Evolutionary conservation across 2,888 invertebrate species (phyloP).

Genomic region (Drosophila fungiperda): DNA sequence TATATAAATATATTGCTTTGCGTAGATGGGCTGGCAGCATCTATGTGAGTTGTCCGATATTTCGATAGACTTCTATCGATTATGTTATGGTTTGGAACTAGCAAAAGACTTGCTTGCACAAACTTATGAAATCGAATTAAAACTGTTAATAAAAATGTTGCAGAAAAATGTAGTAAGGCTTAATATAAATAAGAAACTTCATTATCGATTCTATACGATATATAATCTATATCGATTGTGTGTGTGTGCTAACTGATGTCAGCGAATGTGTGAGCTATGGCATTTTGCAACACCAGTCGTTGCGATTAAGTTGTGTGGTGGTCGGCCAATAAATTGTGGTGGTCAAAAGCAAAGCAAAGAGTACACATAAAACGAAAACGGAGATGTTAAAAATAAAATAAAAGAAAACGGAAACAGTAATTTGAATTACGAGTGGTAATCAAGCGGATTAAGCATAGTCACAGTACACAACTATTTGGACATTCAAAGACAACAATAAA

Average conservation of each 20-base stretch:
- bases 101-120: background rate
- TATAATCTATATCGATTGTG: constrained; percentile 1
- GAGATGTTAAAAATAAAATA: constrained; percentile 70
- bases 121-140: background rate
- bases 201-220: constrained; percentile 13
- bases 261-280: constrained; percentile 6
- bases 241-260: constrained; percentile 22
- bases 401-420: constrained; percentile 66
- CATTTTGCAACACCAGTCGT: constrained; percentile 49
- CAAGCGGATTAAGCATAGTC: constrained; percentile 63
- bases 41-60: constrained; percentile 29
- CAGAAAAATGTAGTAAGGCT: background rate
- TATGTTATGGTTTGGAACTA: background rate
- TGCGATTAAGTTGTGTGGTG: constrained; percentile 59
- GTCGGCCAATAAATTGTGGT: constrained; percentile 63
- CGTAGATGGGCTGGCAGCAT: constrained; percentile 55
- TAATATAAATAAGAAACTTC: background rate
- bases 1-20: constrained; percentile 19
- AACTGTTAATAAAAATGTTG: background rate
- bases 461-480: constrained; percentile 52
- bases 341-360: constrained; percentile 68
- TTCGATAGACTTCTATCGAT: constrained; percentile 26
- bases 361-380: constrained; percentile 72
- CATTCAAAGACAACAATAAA: constrained; percentile 36
- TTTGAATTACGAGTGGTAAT: constrained; percentile 71